phyloP scores from a whole-genome alignment of 2,797 vertebrate species.

The Chelmon rostratus region DNA sequence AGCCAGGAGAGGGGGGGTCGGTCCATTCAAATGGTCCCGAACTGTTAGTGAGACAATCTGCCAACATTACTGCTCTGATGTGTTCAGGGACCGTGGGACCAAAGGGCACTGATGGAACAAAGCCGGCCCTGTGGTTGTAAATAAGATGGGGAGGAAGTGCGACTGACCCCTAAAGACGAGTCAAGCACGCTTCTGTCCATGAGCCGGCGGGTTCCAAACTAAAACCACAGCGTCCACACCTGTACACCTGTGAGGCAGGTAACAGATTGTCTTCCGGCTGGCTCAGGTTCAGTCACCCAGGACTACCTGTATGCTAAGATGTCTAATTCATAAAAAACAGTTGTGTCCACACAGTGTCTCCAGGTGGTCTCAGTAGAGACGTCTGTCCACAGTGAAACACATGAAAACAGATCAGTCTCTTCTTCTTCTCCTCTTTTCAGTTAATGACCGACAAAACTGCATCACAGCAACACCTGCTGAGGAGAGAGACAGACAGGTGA shows the following conservation, averaged over 20 bases:
- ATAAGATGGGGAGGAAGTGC: slow-evolving; percentile 50
- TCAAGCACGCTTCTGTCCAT: background rate
- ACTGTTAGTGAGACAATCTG: slow-evolving; percentile 61
- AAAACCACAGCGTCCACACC: background rate
- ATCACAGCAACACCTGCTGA: background rate
- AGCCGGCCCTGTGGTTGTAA: slow-evolving; percentile 54
- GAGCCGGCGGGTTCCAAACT: background rate
- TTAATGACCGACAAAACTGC: too few species aligned
- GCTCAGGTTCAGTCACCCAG: too few species aligned
- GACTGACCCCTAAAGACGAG: background rate
- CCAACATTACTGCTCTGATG: slow-evolving; percentile 75
- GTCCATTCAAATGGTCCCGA: slow-evolving; percentile 61
- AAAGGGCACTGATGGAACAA: slow-evolving; percentile 29
- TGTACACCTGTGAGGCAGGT: background rate
- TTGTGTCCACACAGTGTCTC: too few species aligned
- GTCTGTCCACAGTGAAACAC: background rate
- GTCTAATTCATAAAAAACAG: too few species aligned
- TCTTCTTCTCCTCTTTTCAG: too few species aligned
- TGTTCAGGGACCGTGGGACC: slow-evolving; percentile 76
- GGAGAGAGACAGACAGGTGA: background rate
- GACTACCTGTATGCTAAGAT: too few species aligned
- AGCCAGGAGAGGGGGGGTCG: slow-evolving; percentile 4
- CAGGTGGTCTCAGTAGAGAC: too few species aligned
- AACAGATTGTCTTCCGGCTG: background rate
- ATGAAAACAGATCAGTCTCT: background rate